Percentiles rank a stretch among this genome's conserved stretches.
These are phyloP conservation scores for Cheilosia variabilis DNA, from an alignment of 2,888 invertebrate genomes.

Conservation along the genomic window DNA sequence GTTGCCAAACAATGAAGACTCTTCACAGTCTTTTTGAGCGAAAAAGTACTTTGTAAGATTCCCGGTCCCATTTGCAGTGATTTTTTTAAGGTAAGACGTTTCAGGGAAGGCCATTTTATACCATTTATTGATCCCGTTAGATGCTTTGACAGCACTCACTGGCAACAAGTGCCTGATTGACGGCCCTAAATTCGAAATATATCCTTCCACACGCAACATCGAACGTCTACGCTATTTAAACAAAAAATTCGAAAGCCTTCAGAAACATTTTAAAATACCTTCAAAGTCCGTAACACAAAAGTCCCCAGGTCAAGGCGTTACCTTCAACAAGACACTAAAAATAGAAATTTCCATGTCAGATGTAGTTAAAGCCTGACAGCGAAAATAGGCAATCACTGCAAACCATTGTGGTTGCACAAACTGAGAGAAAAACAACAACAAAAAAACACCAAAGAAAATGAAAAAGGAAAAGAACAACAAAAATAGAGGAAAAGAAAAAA, in stretches of 20 bases:
- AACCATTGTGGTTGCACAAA: conserved; percentile 32
- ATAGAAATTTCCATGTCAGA: conserved; percentile 44
- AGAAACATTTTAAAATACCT: background rate
- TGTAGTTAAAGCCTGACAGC: conserved; percentile 19
- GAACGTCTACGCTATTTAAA: too few relatives aligned
- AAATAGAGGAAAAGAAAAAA: conserved; percentile 15
- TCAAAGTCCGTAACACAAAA: background rate
- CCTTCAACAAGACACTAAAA: conserved; percentile 27
- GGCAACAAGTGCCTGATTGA: too few relatives aligned
- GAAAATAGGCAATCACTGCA: conserved; percentile 49
- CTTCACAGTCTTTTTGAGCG: too few relatives aligned
- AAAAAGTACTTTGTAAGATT: too few relatives aligned
- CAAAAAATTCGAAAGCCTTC: background rate
- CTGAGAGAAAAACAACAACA: conserved; percentile 6
- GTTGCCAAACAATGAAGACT: too few relatives aligned
- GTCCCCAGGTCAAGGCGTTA: conserved; percentile 3
- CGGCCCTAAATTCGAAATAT: too few relatives aligned
- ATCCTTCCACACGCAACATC: too few relatives aligned
- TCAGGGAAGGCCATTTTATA: too few relatives aligned
- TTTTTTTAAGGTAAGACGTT: too few relatives aligned
- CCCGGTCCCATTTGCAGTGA: too few relatives aligned
- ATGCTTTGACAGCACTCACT: too few relatives aligned
- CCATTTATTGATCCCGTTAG: too few relatives aligned
- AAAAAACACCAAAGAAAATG: background rate
- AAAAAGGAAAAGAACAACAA: conserved; percentile 4